Percentiles rank a stretch among this genome's conserved stretches.
Evolutionary conservation across 2,113 vertebrate species (phyloP).

Genomic region (Xiphophorus hellerii): DNA sequence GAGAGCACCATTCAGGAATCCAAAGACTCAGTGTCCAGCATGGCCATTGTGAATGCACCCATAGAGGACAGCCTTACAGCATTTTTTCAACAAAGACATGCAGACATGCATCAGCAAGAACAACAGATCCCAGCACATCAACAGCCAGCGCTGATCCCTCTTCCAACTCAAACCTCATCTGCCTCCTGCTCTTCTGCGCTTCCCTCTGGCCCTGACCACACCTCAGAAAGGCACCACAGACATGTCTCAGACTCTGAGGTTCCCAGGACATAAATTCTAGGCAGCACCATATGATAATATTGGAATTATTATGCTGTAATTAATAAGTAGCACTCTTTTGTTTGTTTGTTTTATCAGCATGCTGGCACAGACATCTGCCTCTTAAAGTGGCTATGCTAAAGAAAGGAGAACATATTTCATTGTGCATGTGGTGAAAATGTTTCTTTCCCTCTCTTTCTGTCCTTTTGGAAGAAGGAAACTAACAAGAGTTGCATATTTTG

Average conservation of each 20-base stretch:
- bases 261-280: constrained; percentile 82
- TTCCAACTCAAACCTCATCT: constrained; percentile 81
- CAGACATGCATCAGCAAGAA: constrained; percentile 50
- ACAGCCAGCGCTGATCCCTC: constrained; percentile 83
- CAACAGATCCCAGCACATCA: constrained; percentile 69
- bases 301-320: constrained; percentile 58
- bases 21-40: constrained; percentile 89
- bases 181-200: constrained; percentile 83
- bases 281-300: constrained; percentile 31
- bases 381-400: constrained; percentile 56
- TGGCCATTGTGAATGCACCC: constrained; percentile 80
- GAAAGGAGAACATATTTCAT: constrained; percentile 38
- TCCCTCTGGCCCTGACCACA: constrained; percentile 83
- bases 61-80: constrained; percentile 87
- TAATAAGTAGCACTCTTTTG: constrained; percentile 49
- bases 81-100: constrained; percentile 78
- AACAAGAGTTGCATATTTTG: constrained; percentile 34
- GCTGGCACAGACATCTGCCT: constrained; percentile 64
- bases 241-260: constrained; percentile 91
- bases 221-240: constrained; percentile 86
- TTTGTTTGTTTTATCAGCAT: constrained; percentile 63
- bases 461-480: constrained; percentile 17
- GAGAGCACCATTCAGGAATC: constrained; percentile 87
- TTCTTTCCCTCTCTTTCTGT: constrained; percentile 26
- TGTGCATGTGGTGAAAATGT: constrained; percentile 64